Percentiles rank a stretch among this genome's conserved stretches.
These are phyloP conservation scores for Columba guinea DNA, from an alignment of 2,797 vertebrate species.

Conservation along the genomic window DNA sequence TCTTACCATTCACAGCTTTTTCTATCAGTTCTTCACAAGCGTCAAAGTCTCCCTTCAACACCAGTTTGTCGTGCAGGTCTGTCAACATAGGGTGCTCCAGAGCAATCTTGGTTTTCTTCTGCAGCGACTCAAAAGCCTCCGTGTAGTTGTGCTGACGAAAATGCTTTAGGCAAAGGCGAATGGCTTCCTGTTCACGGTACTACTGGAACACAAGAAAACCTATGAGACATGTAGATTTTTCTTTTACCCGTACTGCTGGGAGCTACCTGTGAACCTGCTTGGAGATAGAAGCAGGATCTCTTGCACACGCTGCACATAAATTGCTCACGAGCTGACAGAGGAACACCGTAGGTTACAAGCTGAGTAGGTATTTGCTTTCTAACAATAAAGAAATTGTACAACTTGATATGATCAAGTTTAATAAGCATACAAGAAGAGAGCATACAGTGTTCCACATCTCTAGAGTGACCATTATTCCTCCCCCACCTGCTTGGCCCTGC, in stretches of 20 bases:
- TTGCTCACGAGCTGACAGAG: background rate
- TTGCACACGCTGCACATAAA: fast-evolving
- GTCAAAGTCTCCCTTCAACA: constrained; percentile 95
- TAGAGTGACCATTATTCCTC: constrained; percentile 10
- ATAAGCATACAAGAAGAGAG: background rate
- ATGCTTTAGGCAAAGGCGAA: constrained; percentile 98
- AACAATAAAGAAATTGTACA: background rate
- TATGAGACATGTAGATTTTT: constrained; percentile 62
- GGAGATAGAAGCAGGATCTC: background rate
- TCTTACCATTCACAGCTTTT: constrained; percentile 96
- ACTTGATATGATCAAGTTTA: background rate
- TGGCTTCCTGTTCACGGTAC: constrained; percentile 99
- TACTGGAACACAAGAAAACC: constrained; percentile 85
- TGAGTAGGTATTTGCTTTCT: background rate
- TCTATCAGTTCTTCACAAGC: constrained; percentile 97
- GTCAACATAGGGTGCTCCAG: constrained; percentile 98
- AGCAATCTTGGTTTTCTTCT: constrained; percentile 98
- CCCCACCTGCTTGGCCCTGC: constrained; percentile 3
- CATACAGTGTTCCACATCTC: background rate
- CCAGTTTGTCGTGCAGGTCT: constrained; percentile 95
- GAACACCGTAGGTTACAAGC: background rate
- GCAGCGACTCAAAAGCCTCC: constrained; percentile 97
- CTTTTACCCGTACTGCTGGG: constrained; percentile 12
- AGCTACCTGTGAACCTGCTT: background rate
- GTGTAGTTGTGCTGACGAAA: constrained; percentile 99